phyloP scores from a whole-genome alignment of 2,888 invertebrate species.

The Ectemnius cavifrons region DNA sequence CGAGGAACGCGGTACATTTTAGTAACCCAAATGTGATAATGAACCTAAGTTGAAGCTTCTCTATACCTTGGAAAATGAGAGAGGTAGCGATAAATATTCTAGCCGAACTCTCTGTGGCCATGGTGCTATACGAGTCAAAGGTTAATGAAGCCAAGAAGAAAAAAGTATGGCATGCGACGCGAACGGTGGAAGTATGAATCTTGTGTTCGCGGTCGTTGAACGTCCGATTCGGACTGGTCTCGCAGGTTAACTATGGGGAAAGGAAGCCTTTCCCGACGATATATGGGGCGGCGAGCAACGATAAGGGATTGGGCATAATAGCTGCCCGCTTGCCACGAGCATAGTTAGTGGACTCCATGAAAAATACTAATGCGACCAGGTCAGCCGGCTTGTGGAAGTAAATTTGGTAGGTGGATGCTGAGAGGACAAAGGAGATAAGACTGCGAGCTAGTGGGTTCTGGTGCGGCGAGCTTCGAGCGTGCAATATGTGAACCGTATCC shows the following conservation, averaged over 20 bases:
- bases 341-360: constrained; percentile 68
- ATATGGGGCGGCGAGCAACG: constrained; percentile 66
- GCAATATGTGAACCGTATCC: constrained; percentile 59
- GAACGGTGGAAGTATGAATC: too few species aligned
- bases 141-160: constrained; percentile 28
- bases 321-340: constrained; percentile 61
- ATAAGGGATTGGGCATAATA: constrained; percentile 71
- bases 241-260: constrained; percentile 41
- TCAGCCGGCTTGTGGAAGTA: constrained; percentile 67
- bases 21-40: too few species aligned
- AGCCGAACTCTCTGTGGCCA: background rate
- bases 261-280: constrained; percentile 61
- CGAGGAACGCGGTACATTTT: too few species aligned
- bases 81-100: background rate
- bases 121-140: background rate
- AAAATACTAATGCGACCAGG: constrained; percentile 74
- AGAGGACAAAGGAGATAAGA: constrained; percentile 70
- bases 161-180: constrained; percentile 10
- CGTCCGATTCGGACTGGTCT: constrained; percentile 41
- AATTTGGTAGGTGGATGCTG: constrained; percentile 70
- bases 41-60: too few species aligned
- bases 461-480: constrained; percentile 47
- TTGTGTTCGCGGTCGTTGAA: constrained; percentile 16
- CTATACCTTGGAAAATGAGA: too few species aligned
- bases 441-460: constrained; percentile 1